Evolutionary conservation across 2,113 vertebrate genomes (phyloP), one percentile per base, ranked within the genome.

Genomic region (Dipodomys stephensi): DNA sequence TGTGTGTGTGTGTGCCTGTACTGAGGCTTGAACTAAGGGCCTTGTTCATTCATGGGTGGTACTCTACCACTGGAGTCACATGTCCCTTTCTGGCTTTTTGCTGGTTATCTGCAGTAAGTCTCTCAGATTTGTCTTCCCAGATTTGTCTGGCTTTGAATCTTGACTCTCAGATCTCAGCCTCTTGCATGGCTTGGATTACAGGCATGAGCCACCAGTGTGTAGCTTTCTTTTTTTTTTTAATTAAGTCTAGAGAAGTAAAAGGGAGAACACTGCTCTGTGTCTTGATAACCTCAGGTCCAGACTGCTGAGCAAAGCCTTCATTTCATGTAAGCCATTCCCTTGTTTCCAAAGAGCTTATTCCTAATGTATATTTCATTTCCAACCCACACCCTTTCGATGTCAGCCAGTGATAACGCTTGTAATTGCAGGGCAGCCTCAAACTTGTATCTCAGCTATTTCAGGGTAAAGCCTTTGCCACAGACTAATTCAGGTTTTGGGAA

Each of bases 381-480:
- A 30, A 53, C 67, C 5, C n/a, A 90, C 53, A 67, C 46, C 89
- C 69, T 22, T 30, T 39, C 82, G 69, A 8, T 64, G 90, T 76
- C 79, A 81, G 91, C 84, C 82, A 92, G 79, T 76, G 94, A 87
- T 94, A 92, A 57, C 62, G 12, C 27, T 53, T 57, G 57, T 91
- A 83, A 71, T 62, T 60, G 87, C 6, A 95, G 89, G 27, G 90
- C 86, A 94, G 84, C 69, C 67, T 74, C 86, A 84, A 53, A 85
- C 39, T 60, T 8, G 67, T 95, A 92, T 94, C 90, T 97, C 65
- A 25, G 88, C 91, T 27, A 6, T 89, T 96, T 90, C 88, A 30
- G 77, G 25, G 27, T 0, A 18, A 19, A n/a, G 93, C 62, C 68
- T 64, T 62, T 28, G 73, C 79, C 35, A 12, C 73, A 79, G 92